A percentile compares a stretch with the other conserved stretches of the same genome.
Evolutionary conservation across 92 coral and sea anemone species (phyloP).

Genomic region (Phenganax subtilis): DNA sequence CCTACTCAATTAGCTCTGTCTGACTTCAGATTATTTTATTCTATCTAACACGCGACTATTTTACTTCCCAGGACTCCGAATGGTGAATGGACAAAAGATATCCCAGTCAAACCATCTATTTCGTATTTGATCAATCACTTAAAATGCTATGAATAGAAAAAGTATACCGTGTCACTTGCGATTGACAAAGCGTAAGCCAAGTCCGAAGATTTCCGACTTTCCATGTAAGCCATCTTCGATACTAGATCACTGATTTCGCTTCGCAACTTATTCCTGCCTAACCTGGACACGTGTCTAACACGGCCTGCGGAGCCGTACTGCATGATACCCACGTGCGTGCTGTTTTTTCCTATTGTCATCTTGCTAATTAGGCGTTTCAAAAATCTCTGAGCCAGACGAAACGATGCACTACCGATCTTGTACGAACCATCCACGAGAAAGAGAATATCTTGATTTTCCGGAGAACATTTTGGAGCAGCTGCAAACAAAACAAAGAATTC

Average conservation of each 20-base stretch:
- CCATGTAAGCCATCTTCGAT: conserved; percentile 11
- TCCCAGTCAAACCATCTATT: too few species aligned
- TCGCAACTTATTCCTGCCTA: conserved; percentile 15
- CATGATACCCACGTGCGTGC: conserved; percentile 21
- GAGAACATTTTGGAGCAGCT: conserved; percentile 31
- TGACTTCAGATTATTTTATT: too few species aligned
- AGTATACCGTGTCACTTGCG: conserved; percentile 31
- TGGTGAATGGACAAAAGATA: too few species aligned
- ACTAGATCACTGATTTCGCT: neutral
- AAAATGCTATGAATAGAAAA: neutral
- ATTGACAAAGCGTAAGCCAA: conserved; percentile 28
- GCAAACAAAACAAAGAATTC: neutral
- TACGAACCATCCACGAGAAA: conserved; percentile 18
- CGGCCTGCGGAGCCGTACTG: conserved; percentile 23
- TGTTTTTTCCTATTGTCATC: conserved; percentile 25
- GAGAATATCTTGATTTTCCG: conserved; percentile 30
- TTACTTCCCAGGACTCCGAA: too few species aligned
- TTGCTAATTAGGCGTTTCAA: conserved; percentile 7
- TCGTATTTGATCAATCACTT: too few species aligned
- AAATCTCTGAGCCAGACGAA: conserved; percentile 14
- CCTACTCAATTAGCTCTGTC: too few species aligned
- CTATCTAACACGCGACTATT: too few species aligned
- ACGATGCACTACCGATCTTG: neutral
- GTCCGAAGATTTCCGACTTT: neutral
- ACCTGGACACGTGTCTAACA: neutral